Evolutionary conservation across 2,113 vertebrate genomes (phyloP), one percentile per base, ranked within the genome.

Genomic region (Megaceryle torquata): DNA sequence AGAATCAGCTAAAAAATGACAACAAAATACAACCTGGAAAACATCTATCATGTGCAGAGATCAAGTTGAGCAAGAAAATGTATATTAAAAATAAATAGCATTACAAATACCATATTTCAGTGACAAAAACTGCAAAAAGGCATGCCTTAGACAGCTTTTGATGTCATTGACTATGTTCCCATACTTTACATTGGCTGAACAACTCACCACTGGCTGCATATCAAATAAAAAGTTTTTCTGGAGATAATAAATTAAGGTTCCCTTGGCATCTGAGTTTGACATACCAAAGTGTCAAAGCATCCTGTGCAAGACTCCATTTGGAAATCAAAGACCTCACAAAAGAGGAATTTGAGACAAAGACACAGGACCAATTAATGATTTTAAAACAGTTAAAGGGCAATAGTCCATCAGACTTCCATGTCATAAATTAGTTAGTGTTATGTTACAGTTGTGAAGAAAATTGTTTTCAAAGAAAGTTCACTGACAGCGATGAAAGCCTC

Each of bases 1-100:
- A 85, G 54, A 86, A 94, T 95, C 74, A 88, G 31, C 35, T 94
- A 72, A 88, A 93, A 97, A 93, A 82, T 82, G 6, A 46, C 46
- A 80, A 57, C 13, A 83, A 91, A 85, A 83, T 77, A 51, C 15
- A 43, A 91, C 46, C 60, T 78, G 56, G 39, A 94, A 93, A 86
- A 29, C 11, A 33, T 76, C 4, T 48, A 60, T 91, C 85, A 77
- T 43, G 5, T 70, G 17, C 56, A 91, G 46, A 91, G 19, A 61
- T 70, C 67, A 74, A 60, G 22, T 1, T 56, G 59, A 86, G 57
- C 54, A 91, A 67, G 67, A 44, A 85, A 88, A 76, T 25, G 26
- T 20, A 43, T 28, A 87, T 86, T 61, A 89, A 77, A 86, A 91
- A 67, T 50, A 81, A 71, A 51, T 16, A 68, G 28, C 43, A 29